These are phyloP conservation scores for Philonicus albiceps DNA, from an alignment of 2,888 invertebrate species.

Conservation along the genomic window DNA sequence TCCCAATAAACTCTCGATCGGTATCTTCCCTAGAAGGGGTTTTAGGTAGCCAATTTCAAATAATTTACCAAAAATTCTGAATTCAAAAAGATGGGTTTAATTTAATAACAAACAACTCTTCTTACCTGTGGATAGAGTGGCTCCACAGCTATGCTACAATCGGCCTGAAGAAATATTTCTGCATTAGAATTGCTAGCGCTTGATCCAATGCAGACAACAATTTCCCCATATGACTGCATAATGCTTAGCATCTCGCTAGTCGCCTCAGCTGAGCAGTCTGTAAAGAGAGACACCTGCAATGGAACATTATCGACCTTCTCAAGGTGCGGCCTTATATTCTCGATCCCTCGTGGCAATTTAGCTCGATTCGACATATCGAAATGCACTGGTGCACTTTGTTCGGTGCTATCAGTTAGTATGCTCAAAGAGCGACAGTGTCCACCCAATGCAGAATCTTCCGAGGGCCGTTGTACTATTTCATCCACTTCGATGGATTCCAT, in stretches of 20 bases:
- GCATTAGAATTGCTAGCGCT: constrained; percentile 87
- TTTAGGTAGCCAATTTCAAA: no score
- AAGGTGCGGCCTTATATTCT: constrained; percentile 94
- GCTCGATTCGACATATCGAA: constrained; percentile 94
- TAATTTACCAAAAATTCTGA: no score
- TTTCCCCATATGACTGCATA: constrained; percentile 95
- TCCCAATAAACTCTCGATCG: no score
- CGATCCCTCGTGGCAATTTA: constrained; percentile 94
- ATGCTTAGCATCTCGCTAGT: constrained; percentile 92
- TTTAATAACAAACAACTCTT: no score
- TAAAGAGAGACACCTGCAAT: constrained; percentile 93
- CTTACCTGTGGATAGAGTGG: constrained; percentile 92
- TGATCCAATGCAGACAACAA: constrained; percentile 93
- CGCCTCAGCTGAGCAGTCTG: constrained; percentile 93
- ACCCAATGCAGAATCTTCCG: constrained; percentile 67
- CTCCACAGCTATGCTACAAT: constrained; percentile 89
- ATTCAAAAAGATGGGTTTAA: no score
- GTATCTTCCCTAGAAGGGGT: no score
- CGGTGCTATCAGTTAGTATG: constrained; percentile 87
- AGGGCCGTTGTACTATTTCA: constrained; percentile 61
- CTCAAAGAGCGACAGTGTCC: constrained; percentile 82
- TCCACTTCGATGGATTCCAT: constrained; percentile 51
- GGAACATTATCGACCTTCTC: constrained; percentile 98
- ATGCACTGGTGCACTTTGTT: constrained; percentile 89
- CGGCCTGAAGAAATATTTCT: constrained; percentile 92